Evolutionary conservation across 2,888 invertebrate species (phyloP), one percentile per base, ranked within the genome.

Genomic region (Platypus cylindrus): DNA sequence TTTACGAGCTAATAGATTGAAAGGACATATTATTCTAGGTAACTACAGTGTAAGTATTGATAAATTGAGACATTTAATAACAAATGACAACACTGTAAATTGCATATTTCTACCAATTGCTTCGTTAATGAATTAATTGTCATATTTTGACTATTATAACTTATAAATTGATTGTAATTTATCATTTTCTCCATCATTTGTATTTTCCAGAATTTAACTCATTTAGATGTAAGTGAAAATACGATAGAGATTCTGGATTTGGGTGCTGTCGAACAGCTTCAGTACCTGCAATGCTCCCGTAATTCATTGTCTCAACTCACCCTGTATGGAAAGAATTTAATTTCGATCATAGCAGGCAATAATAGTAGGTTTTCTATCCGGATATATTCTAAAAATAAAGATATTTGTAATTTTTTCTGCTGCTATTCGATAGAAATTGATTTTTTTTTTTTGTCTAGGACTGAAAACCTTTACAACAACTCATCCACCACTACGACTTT

Each of bases 151-250:
- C 8, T 20, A n/a, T 3, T 30, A 17, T 15, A 2, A 20, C 13
- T 31, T 5, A 14, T 4, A 26, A n/a, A 16, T 16, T 3, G 12
- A 9, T n/a, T 9, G 14, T 26, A 11, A 16, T 17, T 17, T 14
- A 7, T 22, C 9, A 22, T 23, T 12, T 12, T n/a, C 20, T 13
- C 23, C 9, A 28, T 17, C 11, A 24, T 22, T 33, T 35, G 29
- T 37, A 38, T 40, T 32, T 67, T 69, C 15, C 66, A 85, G 85
- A 82, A 81, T 58, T 62, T 86, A 45, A 82, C 80, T 28, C 78
- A 84, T 46, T 59, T 87, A 55, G 86, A 87, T 55, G 75, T 87
- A 32, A 85, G 84, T 45, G 78, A 85, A 63, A 87, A 87, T 55
- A 73, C 72, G 46, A 84, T 87, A 48, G 85, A 85, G 58, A 78